These are phyloP conservation scores for Sisyra terminalis DNA, from an alignment of 2,888 invertebrate species.

Conservation along the genomic window DNA sequence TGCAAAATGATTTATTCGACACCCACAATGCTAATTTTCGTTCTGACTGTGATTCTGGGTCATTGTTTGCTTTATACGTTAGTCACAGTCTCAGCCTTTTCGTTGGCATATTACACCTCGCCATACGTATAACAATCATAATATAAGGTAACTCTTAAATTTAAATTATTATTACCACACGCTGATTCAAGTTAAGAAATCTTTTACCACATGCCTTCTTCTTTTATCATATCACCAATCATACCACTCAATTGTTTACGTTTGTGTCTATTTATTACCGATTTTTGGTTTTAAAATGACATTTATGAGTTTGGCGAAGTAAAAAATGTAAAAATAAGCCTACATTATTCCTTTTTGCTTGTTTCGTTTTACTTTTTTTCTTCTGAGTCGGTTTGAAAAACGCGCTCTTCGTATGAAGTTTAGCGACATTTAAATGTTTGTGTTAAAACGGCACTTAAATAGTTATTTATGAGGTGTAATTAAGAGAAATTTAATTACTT, in stretches of 20 bases:
- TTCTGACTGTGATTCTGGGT: neutral
- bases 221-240: neutral
- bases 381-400: slow-evolving; percentile 1
- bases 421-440: slow-evolving; percentile 26
- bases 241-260: neutral
- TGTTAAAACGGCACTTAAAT: slow-evolving; percentile 30
- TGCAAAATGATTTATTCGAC: slow-evolving; percentile 23
- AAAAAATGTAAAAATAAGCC: neutral
- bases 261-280: neutral
- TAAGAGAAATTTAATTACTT: slow-evolving; percentile 27
- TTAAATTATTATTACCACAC: slow-evolving; percentile 23
- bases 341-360: neutral
- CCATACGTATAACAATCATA: slow-evolving; percentile 19
- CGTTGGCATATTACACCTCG: too few relatives aligned
- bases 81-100: slow-evolving; percentile 15
- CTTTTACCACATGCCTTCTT: slow-evolving; percentile 1
- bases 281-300: slow-evolving; percentile 5
- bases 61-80: neutral
- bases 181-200: slow-evolving; percentile 10
- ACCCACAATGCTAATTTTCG: slow-evolving; percentile 21
- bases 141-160: slow-evolving; percentile 21
- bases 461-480: slow-evolving; percentile 30
- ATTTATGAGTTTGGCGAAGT: slow-evolving; percentile 6
- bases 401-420: slow-evolving; percentile 11
- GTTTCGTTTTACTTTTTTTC: neutral